Evolutionary conservation across 1,140 invertebrate species (phyloP), one percentile per base, ranked within the genome.

Genomic region (Liolophura sinensis): DNA sequence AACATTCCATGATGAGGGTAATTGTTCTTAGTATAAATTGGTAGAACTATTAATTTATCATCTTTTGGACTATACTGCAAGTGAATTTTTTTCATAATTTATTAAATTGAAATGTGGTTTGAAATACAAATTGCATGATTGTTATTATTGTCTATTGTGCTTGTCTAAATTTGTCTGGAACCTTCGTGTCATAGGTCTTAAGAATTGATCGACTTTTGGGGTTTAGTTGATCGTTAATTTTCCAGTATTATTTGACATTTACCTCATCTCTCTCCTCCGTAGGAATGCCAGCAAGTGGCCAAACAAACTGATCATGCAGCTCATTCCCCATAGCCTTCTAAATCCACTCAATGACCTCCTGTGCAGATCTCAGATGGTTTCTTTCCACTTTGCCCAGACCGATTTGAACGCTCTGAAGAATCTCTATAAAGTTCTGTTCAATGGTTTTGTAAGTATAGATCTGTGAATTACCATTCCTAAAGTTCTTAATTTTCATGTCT

Each of bases 201-300:
- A 40, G 9, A 40, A 40, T 40, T 40, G 9, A 40, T 40, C 31
- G 3, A 40, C 18, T 47, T n/a, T 24, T 49, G 46, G 24, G 58
- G 25, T n/a, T n/a, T n/a, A 18, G 4, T n/a, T 62, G 18, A 15
- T 50, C n/a, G 61, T 49, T 20, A 18, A 48, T 62, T 54, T 46
- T 11, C 24, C 25, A 54, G 18, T 61, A 25, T 52, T 54, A 27
- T 5, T 58, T n/a, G 5, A 56, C 9, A 60, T 60, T 18, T 20
- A 27, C 61, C 46, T 65, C 24, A 11, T 46, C 11, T 60, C 60
- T 64, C 55, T 57, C 3, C 69, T 68, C 66, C 73, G 15, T 77
- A 92, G 91, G 71, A 95, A 94, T 87, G 92, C 93, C 1, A 92
- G 94, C 72, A 92, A 92, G 16, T 98, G 95, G 95, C 95, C 95